Percentiles rank a stretch among this genome's conserved stretches.
These are phyloP conservation scores for Suncus etruscus DNA, from an alignment of 2,113 vertebrate species.

Conservation along the genomic window DNA sequence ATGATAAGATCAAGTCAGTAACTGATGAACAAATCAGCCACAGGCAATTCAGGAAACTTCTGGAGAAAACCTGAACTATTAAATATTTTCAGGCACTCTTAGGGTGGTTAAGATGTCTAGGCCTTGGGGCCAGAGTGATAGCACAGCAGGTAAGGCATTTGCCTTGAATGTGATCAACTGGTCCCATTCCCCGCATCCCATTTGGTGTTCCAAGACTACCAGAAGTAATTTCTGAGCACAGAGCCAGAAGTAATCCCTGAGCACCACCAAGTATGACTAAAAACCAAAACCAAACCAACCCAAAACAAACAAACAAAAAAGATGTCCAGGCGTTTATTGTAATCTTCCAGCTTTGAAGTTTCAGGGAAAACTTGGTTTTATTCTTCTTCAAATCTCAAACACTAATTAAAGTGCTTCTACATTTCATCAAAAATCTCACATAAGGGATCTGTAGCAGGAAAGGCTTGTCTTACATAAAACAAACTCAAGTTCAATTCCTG, in stretches of 20 bases:
- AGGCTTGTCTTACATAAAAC: no score
- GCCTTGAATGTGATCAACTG: no score
- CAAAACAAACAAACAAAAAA: neutral
- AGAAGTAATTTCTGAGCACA: no score
- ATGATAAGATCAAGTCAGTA: neutral
- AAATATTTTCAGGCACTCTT: neutral
- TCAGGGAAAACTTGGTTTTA: neutral
- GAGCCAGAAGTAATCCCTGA: no score
- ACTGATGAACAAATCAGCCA: neutral
- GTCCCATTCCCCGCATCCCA: no score
- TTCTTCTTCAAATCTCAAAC: conserved; percentile 10
- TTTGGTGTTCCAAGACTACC: no score
- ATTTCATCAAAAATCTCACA: no score
- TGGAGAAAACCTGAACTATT: conserved; percentile 15
- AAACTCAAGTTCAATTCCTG: no score
- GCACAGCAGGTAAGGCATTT: no score
- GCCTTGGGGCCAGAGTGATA: neutral
- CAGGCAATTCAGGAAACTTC: neutral
- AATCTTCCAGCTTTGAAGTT: conserved; percentile 45
- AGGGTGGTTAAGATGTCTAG: neutral
- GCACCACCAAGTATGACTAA: no score
- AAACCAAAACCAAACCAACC: no score
- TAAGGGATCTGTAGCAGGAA: no score
- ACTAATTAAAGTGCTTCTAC: conserved; percentile 40
- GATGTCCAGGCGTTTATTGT: neutral